phyloP scores from a whole-genome alignment of 2,113 vertebrate genomes.

The Aleadryas rufinucha region DNA sequence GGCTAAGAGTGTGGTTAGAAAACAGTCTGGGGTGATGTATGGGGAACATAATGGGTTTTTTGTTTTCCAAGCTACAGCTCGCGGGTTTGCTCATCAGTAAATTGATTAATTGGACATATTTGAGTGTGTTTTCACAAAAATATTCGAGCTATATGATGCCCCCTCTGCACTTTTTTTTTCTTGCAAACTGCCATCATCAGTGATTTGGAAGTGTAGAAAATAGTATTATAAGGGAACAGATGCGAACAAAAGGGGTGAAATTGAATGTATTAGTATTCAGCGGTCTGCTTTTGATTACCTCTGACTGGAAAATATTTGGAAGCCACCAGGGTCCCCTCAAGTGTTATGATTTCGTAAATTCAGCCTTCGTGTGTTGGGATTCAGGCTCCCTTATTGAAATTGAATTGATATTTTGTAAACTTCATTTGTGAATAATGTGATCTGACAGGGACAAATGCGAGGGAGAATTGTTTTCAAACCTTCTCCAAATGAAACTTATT shows the following conservation, averaged over 20 bases:
- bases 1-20: neutral
- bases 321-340: constrained; percentile 92
- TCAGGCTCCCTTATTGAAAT: constrained; percentile 88
- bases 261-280: constrained; percentile 92
- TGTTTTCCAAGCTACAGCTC: neutral
- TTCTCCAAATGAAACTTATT: constrained; percentile 98
- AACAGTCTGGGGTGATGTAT: neutral
- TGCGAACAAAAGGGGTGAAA: constrained; percentile 93
- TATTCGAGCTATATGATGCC: neutral
- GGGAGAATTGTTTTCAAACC: constrained; percentile 98
- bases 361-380: constrained; percentile 79
- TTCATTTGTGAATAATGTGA: constrained; percentile 99
- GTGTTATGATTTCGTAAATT: constrained; percentile 83
- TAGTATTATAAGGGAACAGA: constrained; percentile 85
- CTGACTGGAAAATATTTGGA: constrained; percentile 88
- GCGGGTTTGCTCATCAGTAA: neutral
- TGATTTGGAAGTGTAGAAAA: constrained; percentile 82
- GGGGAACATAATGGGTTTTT: neutral
- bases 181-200: constrained; percentile 38
- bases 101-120: constrained; percentile 44
- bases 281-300: constrained; percentile 93
- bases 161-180: rapidly evolving
- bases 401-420: constrained; percentile 99
- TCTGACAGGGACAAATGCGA: constrained; percentile 99
- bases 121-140: constrained; percentile 16